phyloP scores from a whole-genome alignment of 2,797 vertebrate genomes.

The Poeciliopsis gracilis region DNA sequence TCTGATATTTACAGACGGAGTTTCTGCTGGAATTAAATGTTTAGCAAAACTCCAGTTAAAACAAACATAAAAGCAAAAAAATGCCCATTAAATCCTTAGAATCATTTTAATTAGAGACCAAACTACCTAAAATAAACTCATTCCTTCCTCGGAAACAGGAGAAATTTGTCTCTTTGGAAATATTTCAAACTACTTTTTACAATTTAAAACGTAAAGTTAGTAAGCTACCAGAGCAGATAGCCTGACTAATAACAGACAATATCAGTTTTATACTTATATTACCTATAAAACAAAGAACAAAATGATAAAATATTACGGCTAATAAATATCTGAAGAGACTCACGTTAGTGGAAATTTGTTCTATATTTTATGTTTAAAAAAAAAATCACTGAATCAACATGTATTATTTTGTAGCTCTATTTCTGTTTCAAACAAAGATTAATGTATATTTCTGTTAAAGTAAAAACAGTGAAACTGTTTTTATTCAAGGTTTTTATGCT shows the following conservation, averaged over 20 bases:
- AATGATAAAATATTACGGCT: not conserved
- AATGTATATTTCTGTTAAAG: not conserved
- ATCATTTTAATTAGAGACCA: not conserved
- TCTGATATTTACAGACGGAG: not conserved
- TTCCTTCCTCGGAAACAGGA: not conserved
- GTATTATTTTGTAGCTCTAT: not conserved
- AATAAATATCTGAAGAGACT: not conserved
- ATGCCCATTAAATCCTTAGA: no score
- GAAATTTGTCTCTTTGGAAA: not conserved
- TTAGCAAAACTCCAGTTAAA: not conserved
- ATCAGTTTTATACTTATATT: not conserved
- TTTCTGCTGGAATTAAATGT: not conserved
- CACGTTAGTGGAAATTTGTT: not conserved
- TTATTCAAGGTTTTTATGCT: not conserved
- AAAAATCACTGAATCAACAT: no score
- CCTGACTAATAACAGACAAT: not conserved
- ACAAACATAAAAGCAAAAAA: not conserved
- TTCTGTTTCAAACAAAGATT: not conserved
- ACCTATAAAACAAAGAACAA: not conserved
- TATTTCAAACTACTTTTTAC: not conserved
- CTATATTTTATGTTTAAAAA: not conserved
- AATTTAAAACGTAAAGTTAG: not conserved
- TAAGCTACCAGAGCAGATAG: not conserved
- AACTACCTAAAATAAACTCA: not conserved
- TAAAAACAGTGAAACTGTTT: not conserved